phyloP scores from a whole-genome alignment of 2,888 invertebrate genomes.

The Phortica magna region DNA sequence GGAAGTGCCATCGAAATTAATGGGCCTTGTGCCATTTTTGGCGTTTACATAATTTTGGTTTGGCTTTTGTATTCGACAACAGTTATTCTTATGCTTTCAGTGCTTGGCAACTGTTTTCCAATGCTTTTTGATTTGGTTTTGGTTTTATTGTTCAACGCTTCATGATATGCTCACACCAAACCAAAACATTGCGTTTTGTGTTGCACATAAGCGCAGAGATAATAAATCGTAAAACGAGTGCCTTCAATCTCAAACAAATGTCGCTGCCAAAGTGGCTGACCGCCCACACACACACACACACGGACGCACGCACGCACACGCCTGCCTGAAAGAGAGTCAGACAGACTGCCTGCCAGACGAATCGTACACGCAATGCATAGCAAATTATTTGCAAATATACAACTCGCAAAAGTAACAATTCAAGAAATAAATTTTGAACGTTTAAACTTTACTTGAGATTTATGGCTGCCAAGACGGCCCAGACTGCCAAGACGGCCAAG shows the following conservation, averaged over 20 bases:
- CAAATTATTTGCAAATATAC: conserved; percentile 50
- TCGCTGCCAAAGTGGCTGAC: conserved; percentile 58
- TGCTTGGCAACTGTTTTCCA: background rate
- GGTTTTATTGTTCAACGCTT: background rate
- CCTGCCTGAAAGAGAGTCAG: conserved; percentile 38
- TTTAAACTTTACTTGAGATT: conserved; percentile 49
- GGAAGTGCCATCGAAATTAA: conserved; percentile 58
- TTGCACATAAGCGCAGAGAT: background rate
- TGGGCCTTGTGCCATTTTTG: conserved; percentile 38
- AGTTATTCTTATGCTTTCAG: conserved; percentile 8
- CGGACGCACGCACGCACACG: conserved; percentile 20
- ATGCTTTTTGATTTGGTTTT: conserved; percentile 10
- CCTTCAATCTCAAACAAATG: conserved; percentile 13
- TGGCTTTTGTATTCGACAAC: conserved; percentile 3
- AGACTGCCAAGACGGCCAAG: conserved; percentile 33
- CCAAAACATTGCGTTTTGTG: background rate
- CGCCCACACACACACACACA: conserved; percentile 53
- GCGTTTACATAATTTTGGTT: conserved; percentile 25
- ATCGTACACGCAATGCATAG: conserved; percentile 62
- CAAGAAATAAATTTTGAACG: conserved; percentile 58
- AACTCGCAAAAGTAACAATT: conserved; percentile 37
- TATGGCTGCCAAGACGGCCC: conserved; percentile 52
- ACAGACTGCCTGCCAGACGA: conserved; percentile 46
- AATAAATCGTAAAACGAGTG: conserved; percentile 25
- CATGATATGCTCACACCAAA: background rate